Evolutionary conservation across 1,140 invertebrate genomes (phyloP), one percentile per base, ranked within the genome.

Genomic region (Bombus pyrosoma): DNA sequence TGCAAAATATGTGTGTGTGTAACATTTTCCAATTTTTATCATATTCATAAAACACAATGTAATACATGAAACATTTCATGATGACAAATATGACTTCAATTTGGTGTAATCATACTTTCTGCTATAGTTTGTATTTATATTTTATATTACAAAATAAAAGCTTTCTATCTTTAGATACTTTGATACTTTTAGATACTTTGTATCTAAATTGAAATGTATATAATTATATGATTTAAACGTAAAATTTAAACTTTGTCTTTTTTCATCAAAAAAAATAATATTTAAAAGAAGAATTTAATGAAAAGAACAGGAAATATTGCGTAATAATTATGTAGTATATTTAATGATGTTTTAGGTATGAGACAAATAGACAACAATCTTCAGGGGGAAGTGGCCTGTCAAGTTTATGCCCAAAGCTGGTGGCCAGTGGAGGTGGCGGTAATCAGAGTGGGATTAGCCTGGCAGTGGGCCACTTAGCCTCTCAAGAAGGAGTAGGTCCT

Each of bases 351-450:
- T 94, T 91, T 90, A 95, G 95, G 94, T 95, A 95, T 95, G 95
- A 95, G 89, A 95, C 95, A 92, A 95, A 93, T 72, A 95, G 94
- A 90, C 95, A 95, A 87, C 92, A 93, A 88, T 89, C 94, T 86
- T 93, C 94, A 85, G 92, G 94, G 79, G 93, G 93, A 87, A 93
- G 92, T 87, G 92, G 91, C 68, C 92, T 95, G 82, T 94, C 94
- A 47, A 94, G 93, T 89, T 92, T 95, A 89, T 95, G 95, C 90
- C 93, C 95, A 41, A 95, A 95, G 89, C 90, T 95, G 91, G 93
- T 93, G 92, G 91, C 93, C 86, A 92, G 92, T 92, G 91, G 94
- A 87, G 91, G 93, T 81, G 86, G 90, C 80, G 91, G 86, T 88
- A 91, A 83, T 84, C 94, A 95, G 91, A 91, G 92, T 79, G 92